A percentile compares a stretch with the other conserved stretches of the same genome.
Conservation (phyloP, 2,113 vertebrate genomes). For the Cynopterus brachyotis region DNA sequence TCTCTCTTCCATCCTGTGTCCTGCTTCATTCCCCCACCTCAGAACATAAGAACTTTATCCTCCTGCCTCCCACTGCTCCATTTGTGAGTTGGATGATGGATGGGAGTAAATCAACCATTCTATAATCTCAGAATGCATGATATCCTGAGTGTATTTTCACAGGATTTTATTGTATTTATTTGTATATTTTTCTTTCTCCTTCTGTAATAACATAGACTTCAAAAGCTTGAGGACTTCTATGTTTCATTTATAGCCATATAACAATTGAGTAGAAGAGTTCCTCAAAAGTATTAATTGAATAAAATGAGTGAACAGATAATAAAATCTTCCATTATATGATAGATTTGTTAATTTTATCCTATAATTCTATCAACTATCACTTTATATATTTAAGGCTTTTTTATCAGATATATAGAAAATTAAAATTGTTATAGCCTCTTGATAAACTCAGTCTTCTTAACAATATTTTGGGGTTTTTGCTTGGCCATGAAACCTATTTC, state of each 20-base stretch:
- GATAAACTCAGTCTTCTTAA: background rate
- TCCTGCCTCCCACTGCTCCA: background rate
- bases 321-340: background rate
- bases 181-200: background rate
- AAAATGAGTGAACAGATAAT: background rate
- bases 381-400: background rate
- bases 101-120: background rate
- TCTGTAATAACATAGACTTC: background rate
- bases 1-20: background rate
- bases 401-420: background rate
- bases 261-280: background rate
- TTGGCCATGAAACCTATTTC: background rate
- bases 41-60: background rate
- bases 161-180: background rate
- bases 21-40: background rate
- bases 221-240: background rate
- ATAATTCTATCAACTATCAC: background rate
- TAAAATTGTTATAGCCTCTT: background rate
- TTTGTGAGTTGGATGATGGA: rapidly evolving
- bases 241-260: background rate
- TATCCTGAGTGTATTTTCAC: background rate
- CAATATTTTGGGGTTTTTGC: background rate
- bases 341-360: background rate
- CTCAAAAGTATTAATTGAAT: background rate
- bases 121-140: background rate